Conservation (phyloP, 2,888 invertebrate species). For the Epinotia demarniana region DNA sequence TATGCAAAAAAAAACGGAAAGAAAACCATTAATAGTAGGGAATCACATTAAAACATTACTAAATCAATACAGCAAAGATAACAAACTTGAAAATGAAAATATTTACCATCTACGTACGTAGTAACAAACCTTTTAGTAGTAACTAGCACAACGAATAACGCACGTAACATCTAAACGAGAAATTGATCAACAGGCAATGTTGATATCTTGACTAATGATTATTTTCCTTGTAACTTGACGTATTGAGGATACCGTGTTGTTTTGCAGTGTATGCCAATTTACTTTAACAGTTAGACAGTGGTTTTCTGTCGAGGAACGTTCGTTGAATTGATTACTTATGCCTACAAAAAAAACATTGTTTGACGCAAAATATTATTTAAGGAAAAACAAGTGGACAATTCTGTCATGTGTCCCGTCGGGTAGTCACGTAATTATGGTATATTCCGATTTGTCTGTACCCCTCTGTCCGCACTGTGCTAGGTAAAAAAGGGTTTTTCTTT, state of each 20-base stretch:
- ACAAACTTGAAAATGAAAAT: conserved; percentile 23
- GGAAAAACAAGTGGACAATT: not conserved
- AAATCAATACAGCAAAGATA: conserved; percentile 16
- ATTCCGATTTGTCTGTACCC: too few species aligned
- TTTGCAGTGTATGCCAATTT: conserved; percentile 11
- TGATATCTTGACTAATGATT: conserved; percentile 3
- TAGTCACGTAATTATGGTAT: too few species aligned
- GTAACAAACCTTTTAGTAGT: conserved; percentile 16
- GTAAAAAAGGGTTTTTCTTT: too few species aligned
- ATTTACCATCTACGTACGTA: conserved; percentile 30
- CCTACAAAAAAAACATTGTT: not conserved
- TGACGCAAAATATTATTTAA: not conserved
- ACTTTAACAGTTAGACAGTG: conserved; percentile 17
- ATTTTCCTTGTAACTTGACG: conserved; percentile 28
- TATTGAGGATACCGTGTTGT: conserved; percentile 13
- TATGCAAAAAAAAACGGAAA: too few species aligned
- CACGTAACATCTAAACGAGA: not conserved
- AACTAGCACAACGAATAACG: conserved; percentile 15
- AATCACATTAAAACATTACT: too few species aligned
- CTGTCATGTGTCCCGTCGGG: too few species aligned
- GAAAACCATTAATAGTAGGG: too few species aligned
- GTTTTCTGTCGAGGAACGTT: conserved; percentile 28
- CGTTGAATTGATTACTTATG: conserved; percentile 22
- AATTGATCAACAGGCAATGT: conserved; percentile 17
- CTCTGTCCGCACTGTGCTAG: too few species aligned